Evolutionary conservation across 2,113 vertebrate species (phyloP), one percentile per base, ranked within the genome.

Genomic region (Chionis minor): DNA sequence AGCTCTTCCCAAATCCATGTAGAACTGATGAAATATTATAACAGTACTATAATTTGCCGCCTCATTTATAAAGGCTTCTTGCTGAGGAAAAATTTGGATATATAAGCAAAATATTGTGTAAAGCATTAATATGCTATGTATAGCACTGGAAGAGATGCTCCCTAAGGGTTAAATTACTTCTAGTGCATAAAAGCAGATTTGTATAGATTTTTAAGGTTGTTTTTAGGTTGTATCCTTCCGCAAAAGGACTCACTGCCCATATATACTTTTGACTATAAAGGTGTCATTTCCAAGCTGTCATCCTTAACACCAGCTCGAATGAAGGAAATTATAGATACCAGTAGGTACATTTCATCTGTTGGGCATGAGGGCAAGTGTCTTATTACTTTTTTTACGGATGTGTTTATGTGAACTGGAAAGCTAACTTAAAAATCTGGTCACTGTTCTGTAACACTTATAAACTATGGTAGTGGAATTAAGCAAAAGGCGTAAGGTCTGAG

Each of bases 401-500:
- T 56, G 5, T 92, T 79, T 88, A 14, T 10, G 0, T 70, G 44
- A 92, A 51, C 58, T 84, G 59, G 42, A 79, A 80, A 59, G 19
- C 38, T 74, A 54, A 81, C 38, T 70, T 80, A 35, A 4, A 63
- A 54, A 59, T 52, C 47, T 59, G 35, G n/a, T 30, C 24, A 28
- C 28, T 67, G 16, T 72, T 84, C 33, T 75, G 32, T 79, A 44
- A 74, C 12, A 6, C 6, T 1, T 27, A 3, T 73, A n/a, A 58
- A 23, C 12, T 55, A 2, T 47, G 30, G 20, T 18, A 61, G 28
- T 62, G 17, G 42, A 89, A 45, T 81, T 67, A 81, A 81, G 24
- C n/a, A 71, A 38, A 86, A 86, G 7, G 5, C 0, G 0, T 81
- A 45, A 74, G 38, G 6, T 84, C 17, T 1, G 1, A 66, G 19